phyloP scores from a whole-genome alignment of 2,797 vertebrate species.

The Remorina albescens region DNA sequence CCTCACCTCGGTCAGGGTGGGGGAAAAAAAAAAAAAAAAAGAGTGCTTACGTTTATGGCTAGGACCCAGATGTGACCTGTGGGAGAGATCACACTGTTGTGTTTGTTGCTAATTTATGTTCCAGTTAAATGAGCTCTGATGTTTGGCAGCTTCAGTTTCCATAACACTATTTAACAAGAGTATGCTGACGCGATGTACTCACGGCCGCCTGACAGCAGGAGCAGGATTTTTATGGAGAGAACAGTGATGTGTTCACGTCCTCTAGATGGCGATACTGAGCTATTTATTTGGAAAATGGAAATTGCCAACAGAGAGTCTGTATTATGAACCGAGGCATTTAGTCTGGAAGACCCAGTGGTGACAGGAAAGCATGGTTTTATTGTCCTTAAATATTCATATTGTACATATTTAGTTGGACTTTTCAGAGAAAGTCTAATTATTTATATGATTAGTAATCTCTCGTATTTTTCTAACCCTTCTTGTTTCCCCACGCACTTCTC shows the following conservation, averaged over 20 bases:
- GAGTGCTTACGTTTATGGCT: constrained; percentile 58
- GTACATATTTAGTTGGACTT: background rate
- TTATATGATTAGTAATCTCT: background rate
- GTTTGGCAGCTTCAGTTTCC: constrained; percentile 57
- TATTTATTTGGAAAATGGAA: background rate
- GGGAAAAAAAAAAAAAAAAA: constrained; percentile 32
- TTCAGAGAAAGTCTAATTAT: background rate
- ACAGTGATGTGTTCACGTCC: constrained; percentile 23
- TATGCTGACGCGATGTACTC: constrained; percentile 53
- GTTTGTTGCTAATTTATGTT: constrained; percentile 71
- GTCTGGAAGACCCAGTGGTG: background rate
- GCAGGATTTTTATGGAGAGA: constrained; percentile 22
- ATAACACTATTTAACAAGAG: constrained; percentile 60
- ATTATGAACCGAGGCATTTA: too few species aligned
- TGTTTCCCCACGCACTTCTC: too few species aligned
- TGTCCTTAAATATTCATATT: background rate
- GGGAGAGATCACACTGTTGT: constrained; percentile 63
- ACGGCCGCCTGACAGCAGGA: constrained; percentile 18
- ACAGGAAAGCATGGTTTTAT: background rate
- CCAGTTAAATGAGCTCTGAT: constrained; percentile 69
- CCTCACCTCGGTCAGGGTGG: constrained; percentile 31
- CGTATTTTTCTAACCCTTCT: too few species aligned
- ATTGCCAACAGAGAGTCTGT: background rate
- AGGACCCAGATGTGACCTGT: constrained; percentile 75
- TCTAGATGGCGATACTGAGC: constrained; percentile 58